Base-by-base conservation (phyloP, 2,113 vertebrate genomes). In the Cinclus mexicanus region DNA sequence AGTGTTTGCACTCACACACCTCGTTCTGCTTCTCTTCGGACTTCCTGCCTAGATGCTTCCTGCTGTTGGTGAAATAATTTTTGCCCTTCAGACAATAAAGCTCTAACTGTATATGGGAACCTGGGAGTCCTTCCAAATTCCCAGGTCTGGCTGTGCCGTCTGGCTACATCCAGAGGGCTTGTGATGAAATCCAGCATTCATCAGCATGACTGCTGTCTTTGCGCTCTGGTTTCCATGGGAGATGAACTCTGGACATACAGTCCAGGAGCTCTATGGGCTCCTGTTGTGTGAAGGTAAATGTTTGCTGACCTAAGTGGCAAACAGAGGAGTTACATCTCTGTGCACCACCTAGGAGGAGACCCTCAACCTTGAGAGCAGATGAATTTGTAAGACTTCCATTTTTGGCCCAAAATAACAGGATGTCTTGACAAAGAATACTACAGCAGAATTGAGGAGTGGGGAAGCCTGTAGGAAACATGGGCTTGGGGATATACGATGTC, bases 41-140 rank as follows among this genome's bases (percentile, higher is more conserved):
- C 80, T 96, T 97, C 93, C 96, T 95, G 79, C 56, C 61, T 93
- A 12, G 52, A 24, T 59, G 72, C 85, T 96, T 96, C 94, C 95
- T 95, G 92, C 93, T 90, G 60, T 87, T 7, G 35, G 35, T 47
- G 59, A 79, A 86, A 71, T 69, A 80, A 64, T 90, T 93, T 94
- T 90, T 93, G 64, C 92, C 76, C 71, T 96, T 90, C 90, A 59
- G 71, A 95, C 90, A 96, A 74, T 81, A 78, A 88, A 92, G 31
- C 79, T 83, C 26, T 44, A 44, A 64, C 47, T 90, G 49, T 78
- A 87, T 89, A 71, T 2, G 47, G 56, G 69, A 87, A 81, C 61
- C 68, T 93, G 83, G 89, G 93, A 96, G 47, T 12, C 19, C 44
- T 96, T 96, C 89, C 94, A 95, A 46, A 93, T 91, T 96, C 89